phyloP scores from a whole-genome alignment of 1,140 invertebrate species.

The Agrypnia vestita region DNA sequence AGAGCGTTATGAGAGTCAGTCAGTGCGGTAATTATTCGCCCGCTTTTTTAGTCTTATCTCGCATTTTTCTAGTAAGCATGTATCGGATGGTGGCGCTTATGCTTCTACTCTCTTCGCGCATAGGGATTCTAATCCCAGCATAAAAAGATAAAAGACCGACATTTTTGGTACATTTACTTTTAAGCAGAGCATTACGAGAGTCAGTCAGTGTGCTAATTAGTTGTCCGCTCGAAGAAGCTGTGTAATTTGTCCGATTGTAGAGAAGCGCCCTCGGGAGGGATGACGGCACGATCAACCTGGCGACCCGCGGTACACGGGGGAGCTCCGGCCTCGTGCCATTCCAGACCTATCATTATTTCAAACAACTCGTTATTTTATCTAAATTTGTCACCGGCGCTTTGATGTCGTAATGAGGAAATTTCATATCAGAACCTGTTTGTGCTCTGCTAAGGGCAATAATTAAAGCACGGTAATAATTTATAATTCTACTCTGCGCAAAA shows the following conservation, averaged over 20 bases:
- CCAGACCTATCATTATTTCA: constrained; percentile 16
- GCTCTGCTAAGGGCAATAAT: not conserved
- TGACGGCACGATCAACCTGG: constrained; percentile 19
- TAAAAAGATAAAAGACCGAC: too few species aligned
- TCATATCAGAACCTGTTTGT: constrained; percentile 18
- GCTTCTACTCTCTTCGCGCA: too few species aligned
- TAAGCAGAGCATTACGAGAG: too few species aligned
- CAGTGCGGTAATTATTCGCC: too few species aligned
- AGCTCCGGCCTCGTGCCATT: not conserved
- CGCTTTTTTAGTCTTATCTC: too few species aligned
- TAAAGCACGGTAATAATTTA: constrained; percentile 1
- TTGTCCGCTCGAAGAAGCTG: too few species aligned
- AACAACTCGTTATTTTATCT: constrained; percentile 33
- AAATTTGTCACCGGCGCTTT: constrained; percentile 34
- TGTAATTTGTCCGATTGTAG: not conserved
- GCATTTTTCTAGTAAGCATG: too few species aligned
- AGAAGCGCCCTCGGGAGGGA: constrained; percentile 4
- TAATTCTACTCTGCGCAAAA: constrained; percentile 4
- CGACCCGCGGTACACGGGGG: constrained; percentile 12
- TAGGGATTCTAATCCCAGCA: too few species aligned
- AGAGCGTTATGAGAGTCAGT: too few species aligned
- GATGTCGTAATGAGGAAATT: constrained; percentile 34
- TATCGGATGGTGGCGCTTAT: too few species aligned
- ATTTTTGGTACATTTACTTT: too few species aligned
- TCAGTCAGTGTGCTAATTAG: too few species aligned